Evolutionary conservation across 2,888 invertebrate species (phyloP).

Genomic region (Lamellibrachia satsuma): DNA sequence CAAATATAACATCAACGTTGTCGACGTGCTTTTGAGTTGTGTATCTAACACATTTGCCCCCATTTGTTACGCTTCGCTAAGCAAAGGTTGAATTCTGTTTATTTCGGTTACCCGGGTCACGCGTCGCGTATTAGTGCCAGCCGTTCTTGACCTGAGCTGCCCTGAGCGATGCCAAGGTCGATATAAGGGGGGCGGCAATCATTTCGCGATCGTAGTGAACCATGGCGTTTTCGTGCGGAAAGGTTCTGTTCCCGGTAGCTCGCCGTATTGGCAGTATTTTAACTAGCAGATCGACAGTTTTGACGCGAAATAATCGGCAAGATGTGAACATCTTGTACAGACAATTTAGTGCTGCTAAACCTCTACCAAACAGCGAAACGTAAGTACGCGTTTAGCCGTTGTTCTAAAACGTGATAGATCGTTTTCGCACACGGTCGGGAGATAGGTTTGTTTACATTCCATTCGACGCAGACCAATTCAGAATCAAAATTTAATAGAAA

Average conservation of each 20-base stretch:
- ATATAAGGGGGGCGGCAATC: constrained; percentile 12
- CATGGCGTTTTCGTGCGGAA: constrained; percentile 1
- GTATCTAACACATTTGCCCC: not conserved
- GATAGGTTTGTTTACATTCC: not conserved
- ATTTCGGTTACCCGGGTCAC: not conserved
- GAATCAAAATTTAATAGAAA: not conserved
- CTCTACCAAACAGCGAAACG: constrained; percentile 35
- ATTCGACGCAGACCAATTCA: not conserved
- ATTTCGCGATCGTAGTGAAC: not conserved
- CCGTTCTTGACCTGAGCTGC: not conserved
- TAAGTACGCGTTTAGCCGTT: constrained; percentile 28
- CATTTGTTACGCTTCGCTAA: not conserved
- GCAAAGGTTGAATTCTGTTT: not conserved
- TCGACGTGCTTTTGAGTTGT: too few species aligned
- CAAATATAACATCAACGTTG: too few species aligned
- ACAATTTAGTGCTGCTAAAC: constrained; percentile 36
- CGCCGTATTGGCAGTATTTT: not conserved
- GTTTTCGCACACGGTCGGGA: not conserved
- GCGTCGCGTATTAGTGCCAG: not conserved
- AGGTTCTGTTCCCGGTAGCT: not conserved
- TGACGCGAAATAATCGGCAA: not conserved
- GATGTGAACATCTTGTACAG: constrained; percentile 18
- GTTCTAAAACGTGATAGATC: not conserved
- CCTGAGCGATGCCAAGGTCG: constrained; percentile 13
- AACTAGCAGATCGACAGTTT: not conserved